These are phyloP conservation scores for Drosophila nr. perissopoda DNA, from an alignment of 2,888 invertebrate genomes.

Conservation along the genomic window DNA sequence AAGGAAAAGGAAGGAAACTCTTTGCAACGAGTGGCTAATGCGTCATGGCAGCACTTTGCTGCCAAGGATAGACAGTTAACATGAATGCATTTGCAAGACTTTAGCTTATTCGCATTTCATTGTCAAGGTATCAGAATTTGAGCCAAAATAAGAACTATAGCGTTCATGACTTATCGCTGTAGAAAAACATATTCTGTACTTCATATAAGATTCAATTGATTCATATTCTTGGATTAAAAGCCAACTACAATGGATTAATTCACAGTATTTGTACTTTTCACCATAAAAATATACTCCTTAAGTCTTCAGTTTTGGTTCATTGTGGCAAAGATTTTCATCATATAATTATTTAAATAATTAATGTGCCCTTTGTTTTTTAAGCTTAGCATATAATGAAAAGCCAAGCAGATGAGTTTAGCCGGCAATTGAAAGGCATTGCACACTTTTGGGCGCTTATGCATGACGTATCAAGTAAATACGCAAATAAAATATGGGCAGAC, in stretches of 20 bases:
- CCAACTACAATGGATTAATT: background rate
- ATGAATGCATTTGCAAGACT: constrained; percentile 29
- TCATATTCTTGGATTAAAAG: background rate
- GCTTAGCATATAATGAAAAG: background rate
- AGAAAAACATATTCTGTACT: background rate
- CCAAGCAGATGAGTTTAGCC: background rate
- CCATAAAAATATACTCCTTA: background rate
- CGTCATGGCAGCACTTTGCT: background rate
- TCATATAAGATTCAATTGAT: background rate
- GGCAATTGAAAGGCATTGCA: constrained; percentile 17
- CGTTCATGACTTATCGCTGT: background rate
- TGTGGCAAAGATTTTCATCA: background rate
- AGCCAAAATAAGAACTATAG: background rate
- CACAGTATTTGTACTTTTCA: background rate
- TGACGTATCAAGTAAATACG: constrained; percentile 18
- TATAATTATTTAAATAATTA: background rate
- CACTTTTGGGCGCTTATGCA: constrained; percentile 6
- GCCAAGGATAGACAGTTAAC: background rate
- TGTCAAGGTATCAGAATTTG: constrained; percentile 4
- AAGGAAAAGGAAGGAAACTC: constrained; percentile 11
- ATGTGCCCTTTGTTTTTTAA: background rate
- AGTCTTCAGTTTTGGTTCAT: background rate
- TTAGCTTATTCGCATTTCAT: constrained; percentile 28
- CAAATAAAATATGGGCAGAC: constrained; percentile 25
- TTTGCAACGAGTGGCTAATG: constrained; percentile 8